A percentile compares a stretch with the other conserved stretches of the same genome.
Conservation (phyloP, 2,888 invertebrate genomes). For the Synergus umbraculus region DNA sequence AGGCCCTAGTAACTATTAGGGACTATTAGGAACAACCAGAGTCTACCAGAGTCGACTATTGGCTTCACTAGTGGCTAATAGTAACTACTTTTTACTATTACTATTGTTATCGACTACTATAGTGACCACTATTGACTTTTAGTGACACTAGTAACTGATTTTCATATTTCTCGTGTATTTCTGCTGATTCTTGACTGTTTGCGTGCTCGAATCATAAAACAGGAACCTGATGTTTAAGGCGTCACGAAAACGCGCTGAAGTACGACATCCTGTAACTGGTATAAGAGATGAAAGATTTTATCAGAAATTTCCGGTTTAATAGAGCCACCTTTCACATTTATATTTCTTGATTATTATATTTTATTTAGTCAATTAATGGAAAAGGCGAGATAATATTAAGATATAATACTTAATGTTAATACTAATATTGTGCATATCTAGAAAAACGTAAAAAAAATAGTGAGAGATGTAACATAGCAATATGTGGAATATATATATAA, state of each 20-base stretch:
- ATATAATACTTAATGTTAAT: no score
- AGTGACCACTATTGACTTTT: no score
- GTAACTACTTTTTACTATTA: no score
- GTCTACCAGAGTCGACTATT: no score
- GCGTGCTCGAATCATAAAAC: conserved; percentile 46
- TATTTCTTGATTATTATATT: not conserved
- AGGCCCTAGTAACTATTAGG: no score
- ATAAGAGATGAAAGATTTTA: conserved; percentile 29
- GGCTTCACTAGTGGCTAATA: no score
- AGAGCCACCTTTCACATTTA: not conserved
- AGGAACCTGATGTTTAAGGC: conserved; percentile 49
- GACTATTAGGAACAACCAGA: no score
- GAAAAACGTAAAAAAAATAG: not conserved
- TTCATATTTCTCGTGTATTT: not conserved
- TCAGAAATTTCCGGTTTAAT: conserved; percentile 20
- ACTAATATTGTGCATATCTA: no score
- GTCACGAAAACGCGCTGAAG: conserved; percentile 51
- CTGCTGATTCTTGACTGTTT: conserved; percentile 56
- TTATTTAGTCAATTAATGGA: not conserved
- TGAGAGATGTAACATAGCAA: not conserved
- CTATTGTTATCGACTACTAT: no score
- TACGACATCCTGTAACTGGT: conserved; percentile 51
- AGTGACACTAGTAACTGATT: no score
- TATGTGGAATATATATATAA: not conserved
- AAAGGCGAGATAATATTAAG: not conserved